Conservation (phyloP, 2,797 vertebrate genomes). For the Eidolon dupreanum region DNA sequence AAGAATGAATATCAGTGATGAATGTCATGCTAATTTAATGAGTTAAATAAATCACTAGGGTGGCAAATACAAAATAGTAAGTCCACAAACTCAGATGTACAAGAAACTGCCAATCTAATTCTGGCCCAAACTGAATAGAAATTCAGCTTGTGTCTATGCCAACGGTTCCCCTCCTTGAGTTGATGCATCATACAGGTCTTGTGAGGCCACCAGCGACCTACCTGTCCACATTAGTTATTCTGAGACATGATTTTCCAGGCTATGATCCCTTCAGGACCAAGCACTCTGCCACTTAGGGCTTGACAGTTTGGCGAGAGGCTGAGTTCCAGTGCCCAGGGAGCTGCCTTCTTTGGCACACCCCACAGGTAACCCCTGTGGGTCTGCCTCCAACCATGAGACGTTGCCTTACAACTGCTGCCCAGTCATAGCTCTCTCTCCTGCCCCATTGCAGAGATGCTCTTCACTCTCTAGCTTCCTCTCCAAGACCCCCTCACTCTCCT, state of each 20-base stretch:
- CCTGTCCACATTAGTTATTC: background rate
- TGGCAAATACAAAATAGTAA: background rate
- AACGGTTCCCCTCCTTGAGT: background rate
- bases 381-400: background rate
- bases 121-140: background rate
- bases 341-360: background rate
- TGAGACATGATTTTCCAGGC: background rate
- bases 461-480: background rate
- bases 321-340: fast-evolving
- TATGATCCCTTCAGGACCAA: background rate
- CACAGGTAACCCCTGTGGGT: no score
- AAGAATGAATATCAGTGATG: background rate
- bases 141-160: background rate
- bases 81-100: background rate
- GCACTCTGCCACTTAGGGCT: background rate
- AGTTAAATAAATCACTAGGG: background rate
- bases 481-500: background rate
- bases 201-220: background rate
- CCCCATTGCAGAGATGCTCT: no score
- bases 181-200: background rate
- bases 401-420: background rate
- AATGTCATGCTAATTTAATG: background rate
- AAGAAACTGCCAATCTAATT: background rate
- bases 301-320: background rate
- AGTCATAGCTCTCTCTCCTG: background rate